phyloP scores from a whole-genome alignment of 2,888 invertebrate species.

The Dusona sp. region DNA sequence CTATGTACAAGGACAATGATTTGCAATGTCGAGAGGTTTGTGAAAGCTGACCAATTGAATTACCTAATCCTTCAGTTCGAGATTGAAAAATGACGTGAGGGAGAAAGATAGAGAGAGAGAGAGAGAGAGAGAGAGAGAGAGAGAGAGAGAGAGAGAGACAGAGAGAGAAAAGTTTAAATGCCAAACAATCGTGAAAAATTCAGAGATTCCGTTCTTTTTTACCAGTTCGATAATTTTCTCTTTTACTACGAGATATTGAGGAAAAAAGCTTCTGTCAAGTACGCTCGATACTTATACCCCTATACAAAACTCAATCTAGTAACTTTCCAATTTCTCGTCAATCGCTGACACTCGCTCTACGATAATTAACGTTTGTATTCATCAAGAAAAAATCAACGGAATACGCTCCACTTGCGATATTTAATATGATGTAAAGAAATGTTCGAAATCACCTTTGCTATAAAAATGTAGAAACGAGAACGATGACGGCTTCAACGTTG shows the following conservation, averaged over 20 bases:
- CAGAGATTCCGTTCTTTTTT: constrained; percentile 19
- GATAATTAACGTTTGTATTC: constrained; percentile 35
- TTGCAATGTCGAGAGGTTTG: constrained; percentile 55
- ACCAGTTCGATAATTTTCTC: constrained; percentile 17
- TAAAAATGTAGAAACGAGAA: constrained; percentile 33
- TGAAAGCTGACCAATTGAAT: constrained; percentile 65
- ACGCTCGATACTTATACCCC: not conserved
- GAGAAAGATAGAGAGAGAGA: not conserved
- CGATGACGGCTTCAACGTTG: not conserved
- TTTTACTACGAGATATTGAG: not conserved
- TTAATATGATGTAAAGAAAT: constrained; percentile 5
- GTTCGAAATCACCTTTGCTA: not conserved
- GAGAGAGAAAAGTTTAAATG: not conserved
- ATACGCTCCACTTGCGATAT: not conserved
- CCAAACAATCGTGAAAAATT: constrained; percentile 11
- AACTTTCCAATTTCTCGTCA: constrained; percentile 63
- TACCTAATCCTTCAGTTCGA: constrained; percentile 62
- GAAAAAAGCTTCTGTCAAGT: constrained; percentile 25
- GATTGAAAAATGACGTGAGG: not conserved
- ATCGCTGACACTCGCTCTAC: not conserved
- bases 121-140: constrained; percentile 1
- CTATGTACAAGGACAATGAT: constrained; percentile 50
- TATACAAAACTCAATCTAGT: constrained; percentile 1
- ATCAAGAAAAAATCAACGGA: not conserved
- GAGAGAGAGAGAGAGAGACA: not conserved